A percentile compares a stretch with the other conserved stretches of the same genome.
These are phyloP conservation scores for Tanytarsus gracilentus DNA, from an alignment of 2,888 invertebrate species.

Conservation along the genomic window DNA sequence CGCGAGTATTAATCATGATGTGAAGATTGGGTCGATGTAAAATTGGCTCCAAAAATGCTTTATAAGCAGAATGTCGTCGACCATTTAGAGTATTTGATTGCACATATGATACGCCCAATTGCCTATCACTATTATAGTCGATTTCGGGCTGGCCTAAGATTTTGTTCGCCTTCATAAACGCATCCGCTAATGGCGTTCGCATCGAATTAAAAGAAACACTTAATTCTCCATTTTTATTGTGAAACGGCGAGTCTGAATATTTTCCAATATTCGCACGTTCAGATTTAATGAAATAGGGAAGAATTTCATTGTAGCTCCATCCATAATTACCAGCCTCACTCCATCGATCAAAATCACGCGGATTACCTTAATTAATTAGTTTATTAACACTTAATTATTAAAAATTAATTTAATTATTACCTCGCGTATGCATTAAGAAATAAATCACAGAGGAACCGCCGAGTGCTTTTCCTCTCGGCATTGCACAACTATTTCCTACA, in stretches of 20 bases:
- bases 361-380: no score
- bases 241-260: constrained; percentile 35
- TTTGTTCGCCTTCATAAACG: constrained; percentile 51
- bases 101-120: constrained; percentile 47
- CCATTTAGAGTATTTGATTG: constrained; percentile 48
- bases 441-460: constrained; percentile 34
- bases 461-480: constrained; percentile 36
- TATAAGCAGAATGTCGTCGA: constrained; percentile 44
- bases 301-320: constrained; percentile 42
- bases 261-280: constrained; percentile 34
- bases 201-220: constrained; percentile 39
- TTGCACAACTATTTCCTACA: constrained; percentile 42
- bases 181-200: constrained; percentile 45
- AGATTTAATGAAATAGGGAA: constrained; percentile 37
- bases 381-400: no score
- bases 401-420: no score
- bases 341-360: constrained; percentile 34
- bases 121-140: constrained; percentile 40
- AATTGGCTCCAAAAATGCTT: constrained; percentile 46
- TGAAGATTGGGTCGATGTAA: constrained; percentile 46
- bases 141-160: constrained; percentile 44
- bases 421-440: constrained; percentile 35
- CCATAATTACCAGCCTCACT: constrained; percentile 36
- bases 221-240: constrained; percentile 40
- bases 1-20: constrained; percentile 46